Conservation (phyloP, 2,888 invertebrate species). For the Agrotis exclamationis region DNA sequence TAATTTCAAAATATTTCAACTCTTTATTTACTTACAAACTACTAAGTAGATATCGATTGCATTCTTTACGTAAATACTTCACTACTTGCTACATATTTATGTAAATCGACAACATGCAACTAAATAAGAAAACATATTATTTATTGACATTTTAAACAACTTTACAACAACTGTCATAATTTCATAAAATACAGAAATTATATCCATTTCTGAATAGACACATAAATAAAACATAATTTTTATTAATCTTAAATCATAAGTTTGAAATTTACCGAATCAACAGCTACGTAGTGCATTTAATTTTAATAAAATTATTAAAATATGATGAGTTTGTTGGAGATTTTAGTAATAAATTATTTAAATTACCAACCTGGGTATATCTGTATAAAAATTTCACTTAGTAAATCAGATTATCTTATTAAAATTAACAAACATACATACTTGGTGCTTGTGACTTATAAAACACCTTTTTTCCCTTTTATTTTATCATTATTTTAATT, state of each 20-base stretch:
- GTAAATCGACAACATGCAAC: slow-evolving; percentile 35
- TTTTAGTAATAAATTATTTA: slow-evolving; percentile 4
- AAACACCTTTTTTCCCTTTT: too few relatives aligned
- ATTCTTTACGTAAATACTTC: background rate
- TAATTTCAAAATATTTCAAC: slow-evolving; percentile 16
- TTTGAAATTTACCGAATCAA: slow-evolving; percentile 25
- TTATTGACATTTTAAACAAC: slow-evolving; percentile 44
- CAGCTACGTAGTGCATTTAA: slow-evolving; percentile 13
- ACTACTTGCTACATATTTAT: slow-evolving; percentile 36
- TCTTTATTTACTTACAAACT: slow-evolving; percentile 25
- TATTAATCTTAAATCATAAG: slow-evolving; percentile 37
- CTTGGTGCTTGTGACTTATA: too few relatives aligned
- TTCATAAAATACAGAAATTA: slow-evolving; percentile 49
- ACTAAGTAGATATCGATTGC: slow-evolving; percentile 23
- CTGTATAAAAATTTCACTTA: background rate
- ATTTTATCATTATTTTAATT: too few relatives aligned
- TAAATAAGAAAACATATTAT: slow-evolving; percentile 41
- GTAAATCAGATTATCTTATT: background rate
- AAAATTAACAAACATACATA: too few relatives aligned
- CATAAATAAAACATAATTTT: slow-evolving; percentile 41
- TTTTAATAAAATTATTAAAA: slow-evolving; percentile 28
- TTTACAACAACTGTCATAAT: slow-evolving; percentile 46
- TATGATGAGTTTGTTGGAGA: slow-evolving; percentile 4
- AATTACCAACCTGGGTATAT: background rate
- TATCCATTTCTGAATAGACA: slow-evolving; percentile 35